Evolutionary conservation across 2,113 vertebrate species (phyloP).

Genomic region (Xiphophorus hellerii): DNA sequence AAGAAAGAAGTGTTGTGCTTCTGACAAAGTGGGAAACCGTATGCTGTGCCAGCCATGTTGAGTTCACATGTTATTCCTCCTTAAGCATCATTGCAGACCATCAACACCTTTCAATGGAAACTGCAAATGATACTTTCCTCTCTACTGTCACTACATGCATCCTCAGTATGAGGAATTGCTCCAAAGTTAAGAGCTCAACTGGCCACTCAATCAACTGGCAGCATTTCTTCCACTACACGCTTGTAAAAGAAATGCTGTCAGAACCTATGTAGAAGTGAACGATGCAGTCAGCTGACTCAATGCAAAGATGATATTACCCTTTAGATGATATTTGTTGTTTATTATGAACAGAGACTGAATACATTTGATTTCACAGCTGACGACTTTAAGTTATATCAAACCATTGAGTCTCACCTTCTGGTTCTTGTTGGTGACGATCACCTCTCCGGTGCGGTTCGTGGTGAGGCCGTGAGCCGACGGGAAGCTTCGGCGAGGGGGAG

Average conservation of each 20-base stretch:
- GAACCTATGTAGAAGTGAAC: too few relatives aligned
- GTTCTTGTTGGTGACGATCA: slow-evolving; percentile 89
- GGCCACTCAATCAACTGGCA: too few relatives aligned
- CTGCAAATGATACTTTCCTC: not conserved
- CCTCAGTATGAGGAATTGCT: too few relatives aligned
- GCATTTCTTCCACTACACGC: too few relatives aligned
- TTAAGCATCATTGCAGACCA: not conserved
- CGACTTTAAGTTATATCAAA: not conserved
- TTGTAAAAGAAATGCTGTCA: too few relatives aligned
- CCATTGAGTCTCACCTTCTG: slow-evolving; percentile 62
- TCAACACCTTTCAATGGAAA: not conserved
- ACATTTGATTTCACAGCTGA: not conserved
- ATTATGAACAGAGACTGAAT: not conserved
- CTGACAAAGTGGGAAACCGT: too few relatives aligned
- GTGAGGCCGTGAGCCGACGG: slow-evolving; percentile 92
- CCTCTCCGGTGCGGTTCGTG: slow-evolving; percentile 89
- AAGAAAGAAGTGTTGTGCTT: too few relatives aligned
- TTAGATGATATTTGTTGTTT: not conserved
- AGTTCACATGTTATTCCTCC: not conserved
- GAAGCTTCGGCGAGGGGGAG: slow-evolving; percentile 92
- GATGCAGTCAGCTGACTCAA: not conserved
- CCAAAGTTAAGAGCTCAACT: too few relatives aligned
- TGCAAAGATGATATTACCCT: not conserved
- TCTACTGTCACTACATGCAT: too few relatives aligned
- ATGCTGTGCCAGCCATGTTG: not conserved